A percentile compares a stretch with the other conserved stretches of the same genome.
These are phyloP conservation scores for Patella caerulea DNA, from an alignment of 2,888 invertebrate genomes.

Conservation along the genomic window DNA sequence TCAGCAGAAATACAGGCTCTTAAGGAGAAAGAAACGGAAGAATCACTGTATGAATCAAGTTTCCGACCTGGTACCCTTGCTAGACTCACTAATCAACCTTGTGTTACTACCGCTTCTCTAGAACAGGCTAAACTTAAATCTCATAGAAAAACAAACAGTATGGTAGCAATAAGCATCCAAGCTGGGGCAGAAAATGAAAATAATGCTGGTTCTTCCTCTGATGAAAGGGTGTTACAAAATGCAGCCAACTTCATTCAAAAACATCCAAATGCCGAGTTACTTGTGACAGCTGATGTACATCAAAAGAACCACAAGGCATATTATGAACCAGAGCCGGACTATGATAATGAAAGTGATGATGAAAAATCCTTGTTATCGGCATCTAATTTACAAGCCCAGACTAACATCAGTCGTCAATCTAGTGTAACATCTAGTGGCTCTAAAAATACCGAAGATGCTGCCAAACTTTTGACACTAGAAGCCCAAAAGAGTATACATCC, in stretches of 20 bases:
- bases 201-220: conserved; percentile 59
- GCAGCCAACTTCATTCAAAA: conserved; percentile 61
- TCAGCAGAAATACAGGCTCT: conserved; percentile 41
- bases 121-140: conserved; percentile 43
- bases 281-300: conserved; percentile 61
- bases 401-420: conserved; percentile 14
- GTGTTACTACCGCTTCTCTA: conserved; percentile 71
- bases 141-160: conserved; percentile 42
- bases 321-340: conserved; percentile 61
- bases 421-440: conserved; percentile 15
- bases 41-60: conserved; percentile 77
- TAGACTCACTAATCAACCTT: conserved; percentile 90
- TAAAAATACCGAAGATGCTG: conserved; percentile 6
- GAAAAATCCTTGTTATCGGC: conserved; percentile 29
- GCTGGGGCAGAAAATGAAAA: conserved; percentile 34
- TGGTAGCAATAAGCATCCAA: conserved; percentile 30
- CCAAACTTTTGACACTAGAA: conserved; percentile 25
- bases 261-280: conserved; percentile 61
- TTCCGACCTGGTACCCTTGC: conserved; percentile 90
- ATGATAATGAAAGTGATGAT: conserved; percentile 54
- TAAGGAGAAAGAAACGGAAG: conserved; percentile 24
- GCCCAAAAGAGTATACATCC: conserved; percentile 9
- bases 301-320: conserved; percentile 35
- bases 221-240: conserved; percentile 58
- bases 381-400: conserved; percentile 7